Percentiles rank a stretch among this genome's conserved stretches.
phyloP scores from a whole-genome alignment of 2,113 vertebrate genomes.

The Asarcornis scutulata region DNA sequence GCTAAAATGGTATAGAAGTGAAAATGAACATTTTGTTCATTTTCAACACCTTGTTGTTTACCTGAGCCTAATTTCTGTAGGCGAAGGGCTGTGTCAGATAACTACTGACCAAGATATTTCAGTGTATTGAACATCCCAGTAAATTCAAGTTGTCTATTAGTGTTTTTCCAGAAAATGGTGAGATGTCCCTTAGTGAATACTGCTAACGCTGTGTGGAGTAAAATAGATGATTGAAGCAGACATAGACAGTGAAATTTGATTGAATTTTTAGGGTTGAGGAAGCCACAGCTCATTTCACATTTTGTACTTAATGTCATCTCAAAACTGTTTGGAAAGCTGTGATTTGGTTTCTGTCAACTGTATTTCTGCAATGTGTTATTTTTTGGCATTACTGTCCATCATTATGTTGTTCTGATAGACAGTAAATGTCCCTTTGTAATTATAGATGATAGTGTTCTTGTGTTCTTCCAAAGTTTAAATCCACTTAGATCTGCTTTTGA shows the following conservation, averaged over 20 bases:
- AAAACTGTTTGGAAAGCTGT: not conserved
- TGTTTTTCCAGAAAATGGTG: not conserved
- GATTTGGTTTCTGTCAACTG: not conserved
- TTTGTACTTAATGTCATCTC: not conserved
- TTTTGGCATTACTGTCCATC: not conserved
- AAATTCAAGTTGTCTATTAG: not conserved
- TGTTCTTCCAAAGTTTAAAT: not conserved
- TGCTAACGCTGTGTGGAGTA: not conserved
- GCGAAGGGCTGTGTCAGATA: not conserved
- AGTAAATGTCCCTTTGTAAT: not conserved
- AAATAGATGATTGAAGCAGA: not conserved
- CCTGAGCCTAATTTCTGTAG: not conserved
- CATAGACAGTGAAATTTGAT: not conserved
- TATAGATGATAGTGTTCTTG: not conserved
- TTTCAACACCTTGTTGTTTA: not conserved
- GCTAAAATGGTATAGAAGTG: fast-evolving
- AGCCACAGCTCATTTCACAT: not conserved
- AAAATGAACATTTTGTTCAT: not conserved
- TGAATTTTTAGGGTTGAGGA: not conserved
- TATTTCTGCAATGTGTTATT: not conserved
- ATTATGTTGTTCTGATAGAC: not conserved
- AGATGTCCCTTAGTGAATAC: not conserved
- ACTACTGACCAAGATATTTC: not conserved
- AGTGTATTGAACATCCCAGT: not conserved
- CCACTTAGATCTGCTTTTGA: not conserved